Conservation (phyloP, 2,888 invertebrate species). For the Coelopa pilipes region DNA sequence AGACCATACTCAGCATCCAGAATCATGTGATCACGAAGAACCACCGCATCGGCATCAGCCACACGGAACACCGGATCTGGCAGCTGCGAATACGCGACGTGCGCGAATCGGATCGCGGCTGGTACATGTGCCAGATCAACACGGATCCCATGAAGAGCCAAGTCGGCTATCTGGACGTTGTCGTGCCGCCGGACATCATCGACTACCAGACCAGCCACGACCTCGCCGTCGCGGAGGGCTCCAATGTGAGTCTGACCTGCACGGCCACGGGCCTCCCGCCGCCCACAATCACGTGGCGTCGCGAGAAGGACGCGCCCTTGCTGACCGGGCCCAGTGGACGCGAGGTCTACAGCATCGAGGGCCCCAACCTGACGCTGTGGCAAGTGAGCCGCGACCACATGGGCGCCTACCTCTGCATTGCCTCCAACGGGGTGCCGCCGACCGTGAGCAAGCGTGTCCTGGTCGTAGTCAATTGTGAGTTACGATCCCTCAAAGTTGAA, state of each 20-base stretch:
- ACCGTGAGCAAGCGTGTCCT: constrained; percentile 65
- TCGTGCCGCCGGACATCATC: constrained; percentile 87
- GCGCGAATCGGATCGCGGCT: constrained; percentile 82
- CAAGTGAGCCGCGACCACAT: constrained; percentile 60
- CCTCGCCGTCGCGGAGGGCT: constrained; percentile 86
- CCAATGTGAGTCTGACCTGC: constrained; percentile 86
- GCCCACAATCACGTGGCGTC: constrained; percentile 87
- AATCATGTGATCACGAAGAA: constrained; percentile 91
- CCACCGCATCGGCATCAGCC: constrained; percentile 84
- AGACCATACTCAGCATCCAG: constrained; percentile 90
- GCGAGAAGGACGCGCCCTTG: constrained; percentile 79
- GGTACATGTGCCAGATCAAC: constrained; percentile 95
- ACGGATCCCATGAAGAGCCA: constrained; percentile 94
- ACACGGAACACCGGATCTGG: constrained; percentile 88
- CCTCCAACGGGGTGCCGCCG: constrained; percentile 66
- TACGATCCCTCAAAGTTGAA: too few species aligned
- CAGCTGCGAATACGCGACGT: constrained; percentile 87
- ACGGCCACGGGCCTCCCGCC: constrained; percentile 88
- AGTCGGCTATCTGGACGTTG: constrained; percentile 86
- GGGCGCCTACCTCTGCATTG: constrained; percentile 66
- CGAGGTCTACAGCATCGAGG: constrained; percentile 61
- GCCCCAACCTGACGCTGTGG: constrained; percentile 60
- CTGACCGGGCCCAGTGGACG: constrained; percentile 47
- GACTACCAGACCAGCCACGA: constrained; percentile 88
- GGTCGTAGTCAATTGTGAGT: constrained; percentile 64